phyloP scores from a whole-genome alignment of 1,140 invertebrate genomes.

The Lucilia sericata region DNA sequence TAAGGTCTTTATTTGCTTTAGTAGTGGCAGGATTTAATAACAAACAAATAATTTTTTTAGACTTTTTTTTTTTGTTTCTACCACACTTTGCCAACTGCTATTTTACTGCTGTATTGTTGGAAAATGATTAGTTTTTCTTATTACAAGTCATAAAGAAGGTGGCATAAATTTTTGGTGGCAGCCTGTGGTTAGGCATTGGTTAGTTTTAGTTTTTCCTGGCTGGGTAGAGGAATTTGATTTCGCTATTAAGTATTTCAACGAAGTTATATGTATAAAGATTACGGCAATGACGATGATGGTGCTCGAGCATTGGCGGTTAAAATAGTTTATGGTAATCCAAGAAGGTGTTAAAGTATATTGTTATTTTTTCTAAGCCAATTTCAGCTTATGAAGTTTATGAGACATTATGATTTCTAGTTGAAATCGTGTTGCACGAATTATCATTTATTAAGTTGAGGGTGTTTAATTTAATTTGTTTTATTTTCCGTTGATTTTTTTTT shows the following conservation, averaged over 20 bases:
- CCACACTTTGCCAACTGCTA: not conserved
- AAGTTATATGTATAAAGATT: no score
- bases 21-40: no score
- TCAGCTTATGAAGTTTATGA: constrained; percentile 29
- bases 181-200: constrained; percentile 39
- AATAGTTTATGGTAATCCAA: constrained; percentile 41
- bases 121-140: constrained; percentile 39
- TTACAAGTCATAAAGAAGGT: constrained; percentile 34
- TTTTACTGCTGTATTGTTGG: not conserved
- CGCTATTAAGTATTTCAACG: not conserved
- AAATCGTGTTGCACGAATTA: constrained; percentile 43
- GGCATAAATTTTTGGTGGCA: constrained; percentile 42
- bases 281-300: not conserved
- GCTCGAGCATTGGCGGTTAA: not conserved
- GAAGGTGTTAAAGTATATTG: constrained; percentile 36
- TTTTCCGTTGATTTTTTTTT: constrained; percentile 8
- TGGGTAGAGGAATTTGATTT: not conserved
- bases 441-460: constrained; percentile 41
- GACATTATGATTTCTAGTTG: constrained; percentile 41
- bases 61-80: not conserved
- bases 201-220: constrained; percentile 16
- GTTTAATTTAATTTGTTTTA: constrained; percentile 39
- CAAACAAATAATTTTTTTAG: no score
- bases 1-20: no score
- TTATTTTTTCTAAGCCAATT: constrained; percentile 20